Conservation (phyloP, 1,140 invertebrate genomes). For the Oryzaephilus surinamensis region DNA sequence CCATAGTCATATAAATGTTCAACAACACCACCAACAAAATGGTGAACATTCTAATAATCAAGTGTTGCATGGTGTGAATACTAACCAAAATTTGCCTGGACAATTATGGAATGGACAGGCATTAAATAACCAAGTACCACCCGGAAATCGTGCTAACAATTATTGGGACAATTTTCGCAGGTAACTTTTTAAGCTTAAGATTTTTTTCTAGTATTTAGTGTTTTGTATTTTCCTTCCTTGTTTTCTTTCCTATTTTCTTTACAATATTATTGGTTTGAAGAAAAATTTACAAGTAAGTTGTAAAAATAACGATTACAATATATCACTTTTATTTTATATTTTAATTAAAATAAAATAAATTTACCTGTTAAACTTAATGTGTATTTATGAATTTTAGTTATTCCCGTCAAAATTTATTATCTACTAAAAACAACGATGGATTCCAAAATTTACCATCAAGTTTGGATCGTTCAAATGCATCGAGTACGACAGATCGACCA, state of each 20-base stretch:
- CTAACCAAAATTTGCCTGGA: conserved; percentile 24
- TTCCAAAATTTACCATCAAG: conserved; percentile 18
- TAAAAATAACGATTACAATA: no score
- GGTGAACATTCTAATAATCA: conserved; percentile 21
- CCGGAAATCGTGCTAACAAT: conserved; percentile 77
- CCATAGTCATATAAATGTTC: no score
- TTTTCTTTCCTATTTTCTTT: conserved; percentile 1
- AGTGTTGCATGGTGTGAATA: conserved; percentile 19
- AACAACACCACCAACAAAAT: conserved; percentile 7
- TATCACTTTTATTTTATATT: no score
- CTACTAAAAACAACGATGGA: conserved; percentile 56
- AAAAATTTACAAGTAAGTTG: no score
- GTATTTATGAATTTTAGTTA: conserved; percentile 57
- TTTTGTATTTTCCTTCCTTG: conserved; percentile 5
- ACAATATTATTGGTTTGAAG: no score
- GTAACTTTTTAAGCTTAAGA: conserved; percentile 39
- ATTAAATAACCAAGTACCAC: conserved; percentile 77
- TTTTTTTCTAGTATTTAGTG: conserved; percentile 6
- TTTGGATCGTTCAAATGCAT: conserved; percentile 16
- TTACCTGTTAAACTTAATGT: no score
- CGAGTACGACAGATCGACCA: no score
- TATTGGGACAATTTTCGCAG: conserved; percentile 88
- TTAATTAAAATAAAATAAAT: no score
- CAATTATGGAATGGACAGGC: conserved; percentile 40
- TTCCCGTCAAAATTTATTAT: conserved; percentile 74